Evolutionary conservation across 92 coral and sea anemone genomes (phyloP).

Genomic region (Heliopora coerulea): DNA sequence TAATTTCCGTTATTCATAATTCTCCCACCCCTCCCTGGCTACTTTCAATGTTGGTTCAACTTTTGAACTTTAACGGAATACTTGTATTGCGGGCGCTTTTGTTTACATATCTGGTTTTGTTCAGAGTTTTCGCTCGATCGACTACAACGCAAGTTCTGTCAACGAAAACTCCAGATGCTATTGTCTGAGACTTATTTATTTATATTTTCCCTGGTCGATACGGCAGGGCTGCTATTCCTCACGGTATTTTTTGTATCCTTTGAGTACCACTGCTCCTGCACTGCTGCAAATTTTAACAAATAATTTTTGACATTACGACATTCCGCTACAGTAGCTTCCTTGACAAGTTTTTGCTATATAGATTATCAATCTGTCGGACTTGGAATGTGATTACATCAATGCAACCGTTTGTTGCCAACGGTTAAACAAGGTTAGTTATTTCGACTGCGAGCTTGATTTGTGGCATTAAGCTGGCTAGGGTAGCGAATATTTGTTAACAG

Average conservation of each 20-base stretch:
- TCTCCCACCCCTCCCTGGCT: constrained; percentile 13
- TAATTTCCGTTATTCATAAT: not conserved
- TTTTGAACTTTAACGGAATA: constrained; percentile 1
- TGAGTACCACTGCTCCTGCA: not conserved
- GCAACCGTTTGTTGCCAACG: constrained; percentile 87
- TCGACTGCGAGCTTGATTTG: not conserved
- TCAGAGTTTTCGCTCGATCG: not conserved
- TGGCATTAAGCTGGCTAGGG: too few species aligned
- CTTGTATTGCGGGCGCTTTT: constrained; percentile 18
- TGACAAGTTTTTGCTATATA: constrained; percentile 12
- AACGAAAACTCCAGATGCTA: constrained; percentile 17
- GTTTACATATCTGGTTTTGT: too few species aligned
- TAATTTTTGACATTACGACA: constrained; percentile 3
- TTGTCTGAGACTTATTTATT: constrained; percentile 51
- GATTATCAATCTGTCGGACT: constrained; percentile 93
- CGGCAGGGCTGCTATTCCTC: constrained; percentile 85
- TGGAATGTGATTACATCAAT: constrained; percentile 98
- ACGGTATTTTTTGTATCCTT: constrained; percentile 99
- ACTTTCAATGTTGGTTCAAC: too few species aligned
- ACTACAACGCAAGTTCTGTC: not conserved
- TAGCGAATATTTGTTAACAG: too few species aligned
- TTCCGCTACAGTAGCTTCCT: constrained; percentile 16
- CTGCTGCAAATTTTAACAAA: not conserved
- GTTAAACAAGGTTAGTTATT: constrained; percentile 63
- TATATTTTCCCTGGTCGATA: constrained; percentile 82